Base-by-base conservation (phyloP, 1,140 invertebrate species). In the Brachystomella parvula region DNA sequence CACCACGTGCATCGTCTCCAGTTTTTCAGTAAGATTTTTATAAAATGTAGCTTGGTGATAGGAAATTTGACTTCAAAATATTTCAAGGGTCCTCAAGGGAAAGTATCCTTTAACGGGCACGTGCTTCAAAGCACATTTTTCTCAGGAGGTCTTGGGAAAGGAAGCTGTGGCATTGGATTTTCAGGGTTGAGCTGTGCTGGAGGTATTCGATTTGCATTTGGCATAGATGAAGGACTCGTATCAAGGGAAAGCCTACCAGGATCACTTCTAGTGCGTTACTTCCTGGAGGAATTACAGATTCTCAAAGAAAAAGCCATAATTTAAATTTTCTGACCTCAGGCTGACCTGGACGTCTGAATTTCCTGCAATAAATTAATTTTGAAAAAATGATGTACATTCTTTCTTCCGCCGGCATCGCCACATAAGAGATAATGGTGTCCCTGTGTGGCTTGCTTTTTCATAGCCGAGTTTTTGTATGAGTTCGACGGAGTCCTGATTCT, bases 101-200 rank as follows among this genome's bases (percentile, higher is more conserved):
- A 6, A 35, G 9, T 60, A 26, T 9, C 24, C 30, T 30, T 60
- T 29, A 35, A 32, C 30, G 9, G 26, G 24, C 32, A 60, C 29
- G 15, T 29, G 3, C 6, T 60, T 6, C 29, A 26, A 24, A 60
- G 58, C 29, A 60, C 24, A 29, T 60, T 30, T 29, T 60, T 60
- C 24, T 15, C 9, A 9, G 58, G 58, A 3, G 58, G 58, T 12
- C 32, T 60, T 35, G 9, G 9, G 9, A 12, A 19, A 9, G 58
- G 58, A 6, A 60, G 6, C 26, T 32, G 29, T 60, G 58, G 9
- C 29, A 60, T 60, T 15, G 58, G 58, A 6, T 60, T 60, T 24
- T 30, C 58, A 60, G 29, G 15, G 6, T n/a, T 60, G 12, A 60
- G 58, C 58, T 60, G 33, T 26, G 33, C 19, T 32, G 58, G 58